A percentile compares a stretch with the other conserved stretches of the same genome.
These are phyloP conservation scores for Beroe forskalii DNA, from an alignment of 37 sponge, comb jelly and placozoan genomes.

Conservation along the genomic window DNA sequence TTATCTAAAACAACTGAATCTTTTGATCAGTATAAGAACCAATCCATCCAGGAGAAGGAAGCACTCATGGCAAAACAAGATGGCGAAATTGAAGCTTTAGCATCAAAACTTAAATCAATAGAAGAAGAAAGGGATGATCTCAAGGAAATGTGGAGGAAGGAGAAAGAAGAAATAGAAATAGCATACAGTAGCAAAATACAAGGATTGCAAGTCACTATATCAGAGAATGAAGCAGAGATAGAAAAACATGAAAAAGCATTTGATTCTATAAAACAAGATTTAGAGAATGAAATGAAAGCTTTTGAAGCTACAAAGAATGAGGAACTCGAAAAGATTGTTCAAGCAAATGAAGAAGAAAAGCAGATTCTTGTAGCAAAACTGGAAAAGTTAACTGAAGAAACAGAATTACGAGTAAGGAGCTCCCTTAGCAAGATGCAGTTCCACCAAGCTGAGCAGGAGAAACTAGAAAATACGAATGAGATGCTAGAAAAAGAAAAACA, in stretches of 20 bases:
- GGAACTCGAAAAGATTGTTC: neutral
- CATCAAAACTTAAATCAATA: neutral
- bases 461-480: neutral
- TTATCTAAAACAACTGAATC: neutral
- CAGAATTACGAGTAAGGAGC: neutral
- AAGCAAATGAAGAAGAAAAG: constrained; percentile 2
- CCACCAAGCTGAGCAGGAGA: neutral
- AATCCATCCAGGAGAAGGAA: neutral
- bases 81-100: neutral
- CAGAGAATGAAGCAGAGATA: neutral
- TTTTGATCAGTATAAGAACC: neutral
- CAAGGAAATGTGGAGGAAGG: neutral
- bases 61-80: neutral
- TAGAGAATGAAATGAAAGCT: neutral
- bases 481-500: neutral
- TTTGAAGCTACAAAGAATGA: constrained; percentile 1
- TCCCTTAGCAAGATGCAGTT: neutral
- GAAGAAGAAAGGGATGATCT: neutral
- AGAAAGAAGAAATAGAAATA: neutral
- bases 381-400: neutral
- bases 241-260: neutral
- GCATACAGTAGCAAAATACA: neutral
- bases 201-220: neutral
- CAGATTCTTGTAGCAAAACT: neutral
- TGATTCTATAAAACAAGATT: neutral